phyloP scores from a whole-genome alignment of 2,888 invertebrate species.

The Pinctada fucata region DNA sequence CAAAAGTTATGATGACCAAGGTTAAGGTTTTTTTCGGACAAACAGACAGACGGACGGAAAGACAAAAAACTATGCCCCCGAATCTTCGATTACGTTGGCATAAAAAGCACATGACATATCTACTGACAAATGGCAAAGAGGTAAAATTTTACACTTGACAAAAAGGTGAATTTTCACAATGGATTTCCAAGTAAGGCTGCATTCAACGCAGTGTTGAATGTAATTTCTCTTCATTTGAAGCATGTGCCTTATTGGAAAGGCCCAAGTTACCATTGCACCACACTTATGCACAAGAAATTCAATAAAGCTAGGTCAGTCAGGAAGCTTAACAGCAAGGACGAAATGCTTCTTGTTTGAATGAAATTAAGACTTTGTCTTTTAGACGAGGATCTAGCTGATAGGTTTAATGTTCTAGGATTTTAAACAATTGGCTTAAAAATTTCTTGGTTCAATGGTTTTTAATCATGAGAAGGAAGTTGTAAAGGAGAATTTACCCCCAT shows the following conservation, averaged over 20 bases:
- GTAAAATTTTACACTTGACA: constrained; percentile 16
- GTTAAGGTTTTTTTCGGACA: too few relatives aligned
- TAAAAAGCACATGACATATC: background rate
- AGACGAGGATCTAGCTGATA: constrained; percentile 21
- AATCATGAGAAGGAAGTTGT: constrained; percentile 17
- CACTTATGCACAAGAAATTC: constrained; percentile 3
- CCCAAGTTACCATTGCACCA: background rate
- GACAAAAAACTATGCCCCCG: too few relatives aligned
- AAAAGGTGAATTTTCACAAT: constrained; percentile 14
- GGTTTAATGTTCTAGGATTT: constrained; percentile 19
- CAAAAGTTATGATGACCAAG: too few relatives aligned
- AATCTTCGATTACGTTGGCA: background rate
- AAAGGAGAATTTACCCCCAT: constrained; percentile 5
- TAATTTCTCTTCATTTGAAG: background rate
- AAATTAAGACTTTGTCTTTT: constrained; percentile 24
- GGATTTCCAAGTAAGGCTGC: constrained; percentile 13
- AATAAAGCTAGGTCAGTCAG: background rate
- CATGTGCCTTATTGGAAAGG: constrained; percentile 30
- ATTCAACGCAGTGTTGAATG: constrained; percentile 12
- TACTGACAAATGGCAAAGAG: background rate
- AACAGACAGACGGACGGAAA: too few relatives aligned
- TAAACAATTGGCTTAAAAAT: constrained; percentile 23
- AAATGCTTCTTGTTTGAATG: constrained; percentile 20
- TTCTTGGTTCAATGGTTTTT: background rate
- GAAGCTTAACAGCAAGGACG: constrained; percentile 11